Base-by-base conservation (phyloP, 2,888 invertebrate species). In the Leucozona laternaria region DNA sequence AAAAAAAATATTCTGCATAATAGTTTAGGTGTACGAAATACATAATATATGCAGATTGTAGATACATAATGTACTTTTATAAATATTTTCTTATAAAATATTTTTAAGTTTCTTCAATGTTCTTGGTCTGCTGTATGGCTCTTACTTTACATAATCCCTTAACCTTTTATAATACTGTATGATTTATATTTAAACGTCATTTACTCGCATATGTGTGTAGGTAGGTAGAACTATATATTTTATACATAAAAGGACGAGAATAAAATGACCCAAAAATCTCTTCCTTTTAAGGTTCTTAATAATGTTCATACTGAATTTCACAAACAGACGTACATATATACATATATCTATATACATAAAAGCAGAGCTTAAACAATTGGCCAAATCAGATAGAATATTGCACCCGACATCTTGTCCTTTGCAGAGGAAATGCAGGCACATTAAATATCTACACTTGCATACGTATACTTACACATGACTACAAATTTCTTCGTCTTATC, bases 381-480 rank as follows among this genome's bases (percentile, higher is more conserved):
- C 87, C 76, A 87, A 87, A 87, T 87, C 79, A 83, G 87, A 83
- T 79, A 83, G 87, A 87, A 87, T 83, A 87, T 83, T 87, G 87
- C 81, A 79, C 76, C 83, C 82, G 87, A 83, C 87, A 87, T 87
- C 82, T 86, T 86, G 81, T 86, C 81, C 81, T 86, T 20, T 82
- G 86, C 81, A 86, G 86, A 86, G 81, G 53, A 86, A 78, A 75
- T 81, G 81, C 81, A 64, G 78, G 78, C 55, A 60, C 70, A 81
- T 79, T 81, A 78, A 82, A 37, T 66, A 86, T 86, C 86, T 82
- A 71, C 40, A 71, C 64, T 71, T 79, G 20, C 62, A 34, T 71
- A 79, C 28, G 53, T 48, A 80, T 37, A 71, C 64, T 77, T 76
- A 77, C 70, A 79, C 71, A 86, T 75, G 68, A 66, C 78, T 75